phyloP scores from a whole-genome alignment of 2,113 vertebrate genomes.

The Taurulus bubalis region DNA sequence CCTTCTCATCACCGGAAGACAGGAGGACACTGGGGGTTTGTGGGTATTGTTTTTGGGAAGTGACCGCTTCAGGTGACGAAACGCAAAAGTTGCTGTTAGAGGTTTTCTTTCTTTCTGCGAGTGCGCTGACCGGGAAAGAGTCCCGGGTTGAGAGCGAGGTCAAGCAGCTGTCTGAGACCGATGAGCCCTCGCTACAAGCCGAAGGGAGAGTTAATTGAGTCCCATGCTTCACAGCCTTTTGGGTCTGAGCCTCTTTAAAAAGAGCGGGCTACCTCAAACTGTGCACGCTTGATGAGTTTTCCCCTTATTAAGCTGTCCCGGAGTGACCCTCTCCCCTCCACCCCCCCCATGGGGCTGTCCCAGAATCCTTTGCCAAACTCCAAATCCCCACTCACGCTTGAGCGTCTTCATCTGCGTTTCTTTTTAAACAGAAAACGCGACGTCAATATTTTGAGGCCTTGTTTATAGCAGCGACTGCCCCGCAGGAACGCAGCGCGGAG shows the following conservation, averaged over 20 bases:
- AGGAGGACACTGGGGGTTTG: slow-evolving; percentile 45
- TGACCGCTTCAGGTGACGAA: slow-evolving; percentile 51
- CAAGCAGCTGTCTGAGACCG: slow-evolving; percentile 60
- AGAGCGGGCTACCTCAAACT: slow-evolving; percentile 71
- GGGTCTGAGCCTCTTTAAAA: slow-evolving; percentile 72
- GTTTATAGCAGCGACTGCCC: slow-evolving; percentile 67
- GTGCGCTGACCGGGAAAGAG: slow-evolving; percentile 75
- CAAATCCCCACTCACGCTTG: slow-evolving; percentile 29
- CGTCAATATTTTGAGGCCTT: slow-evolving; percentile 60
- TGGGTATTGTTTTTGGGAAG: slow-evolving; percentile 56
- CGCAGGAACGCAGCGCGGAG: slow-evolving; percentile 48
- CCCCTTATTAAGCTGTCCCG: slow-evolving; percentile 81
- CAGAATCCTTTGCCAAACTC: slow-evolving; percentile 26
- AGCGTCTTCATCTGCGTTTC: slow-evolving; percentile 43
- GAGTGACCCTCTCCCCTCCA: slow-evolving; percentile 48
- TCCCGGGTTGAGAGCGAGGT: slow-evolving; percentile 55
- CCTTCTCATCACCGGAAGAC: slow-evolving; percentile 43
- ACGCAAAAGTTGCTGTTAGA: no score
- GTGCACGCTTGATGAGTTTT: slow-evolving; percentile 79
- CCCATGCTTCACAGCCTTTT: slow-evolving; percentile 79
- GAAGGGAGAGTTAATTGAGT: slow-evolving; percentile 86
- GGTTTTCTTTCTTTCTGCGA: slow-evolving; percentile 53
- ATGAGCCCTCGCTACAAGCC: slow-evolving; percentile 74
- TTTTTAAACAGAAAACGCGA: slow-evolving; percentile 38
- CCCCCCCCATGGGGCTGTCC: slow-evolving; percentile 9